Evolutionary conservation across 2,888 invertebrate genomes (phyloP), one percentile per base, ranked within the genome.

Genomic region (Dilophus febrilis): DNA sequence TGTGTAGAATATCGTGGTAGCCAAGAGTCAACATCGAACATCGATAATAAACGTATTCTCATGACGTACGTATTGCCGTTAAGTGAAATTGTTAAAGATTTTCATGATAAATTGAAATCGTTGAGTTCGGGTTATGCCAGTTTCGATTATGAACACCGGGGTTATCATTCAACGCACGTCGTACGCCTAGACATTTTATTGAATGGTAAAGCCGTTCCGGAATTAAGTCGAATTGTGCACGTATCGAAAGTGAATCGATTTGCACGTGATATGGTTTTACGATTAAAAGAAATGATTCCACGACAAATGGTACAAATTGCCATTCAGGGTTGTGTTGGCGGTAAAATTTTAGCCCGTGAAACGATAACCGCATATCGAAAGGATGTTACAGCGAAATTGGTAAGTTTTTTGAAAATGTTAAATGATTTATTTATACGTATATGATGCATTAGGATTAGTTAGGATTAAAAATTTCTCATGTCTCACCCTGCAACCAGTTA

Each of bases 61-160:
- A 57, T 94, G 55, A 80, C 82, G 50, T 90, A 80, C 53, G 64
- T 78, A 29, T 61, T 98, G 38, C 97, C 97, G 0, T 64, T 98
- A 6, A 86, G 82, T 49, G 97, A 98, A 69, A 82, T 97, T 19
- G 79, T 97, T 12, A 64, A 92, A 8, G 94, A 97, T 60, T 97
- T 98, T 59, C 92, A 92, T 55, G 95, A 97, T 56, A 70, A 72
- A 4, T 64, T 95, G 3, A 97, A 97, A 61, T 79, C 84, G 12
- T 51, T 87, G 14, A 82, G 86, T 3, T 92, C 92, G 0, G 97
- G 97, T 26, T 97, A 90, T 64, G 97, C 92, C 2, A 87, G 87
- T 56, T 92, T 92, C 56, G 90, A 90, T 60, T 92, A 92, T 54
- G 88, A 91, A 59, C 83, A 88, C 55, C 62, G 74, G 51, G 94